Conservation (phyloP, 2,113 vertebrate genomes). For the Hydrolagus affinis region DNA sequence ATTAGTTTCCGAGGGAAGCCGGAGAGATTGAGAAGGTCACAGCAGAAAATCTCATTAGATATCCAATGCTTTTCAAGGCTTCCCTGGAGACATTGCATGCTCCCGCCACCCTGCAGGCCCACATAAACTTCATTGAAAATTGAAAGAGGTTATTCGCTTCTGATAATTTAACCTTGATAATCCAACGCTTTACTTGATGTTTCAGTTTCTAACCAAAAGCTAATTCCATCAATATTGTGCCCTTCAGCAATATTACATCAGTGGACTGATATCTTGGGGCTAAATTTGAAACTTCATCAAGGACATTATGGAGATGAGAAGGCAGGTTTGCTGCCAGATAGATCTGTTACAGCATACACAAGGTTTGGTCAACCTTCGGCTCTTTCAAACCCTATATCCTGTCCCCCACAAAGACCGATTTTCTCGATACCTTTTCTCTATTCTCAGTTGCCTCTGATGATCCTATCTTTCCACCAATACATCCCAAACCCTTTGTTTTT, state of each 20-base stretch:
- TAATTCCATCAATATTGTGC: neutral
- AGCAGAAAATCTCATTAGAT: no score
- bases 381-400: no score
- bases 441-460: no score
- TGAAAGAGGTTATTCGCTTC: neutral
- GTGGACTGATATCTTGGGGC: neutral
- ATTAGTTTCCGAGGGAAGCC: conserved; percentile 36
- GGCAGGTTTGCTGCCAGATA: neutral
- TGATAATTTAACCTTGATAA: neutral
- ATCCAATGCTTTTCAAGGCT: neutral
- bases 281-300: neutral
- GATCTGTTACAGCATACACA: neutral
- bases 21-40: no score
- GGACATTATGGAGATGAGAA: neutral
- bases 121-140: neutral
- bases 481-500: no score
- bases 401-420: no score
- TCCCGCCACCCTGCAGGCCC: neutral
- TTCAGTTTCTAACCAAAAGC: neutral
- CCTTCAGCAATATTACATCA: neutral
- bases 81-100: neutral
- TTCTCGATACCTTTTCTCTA: no score
- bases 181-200: no score
- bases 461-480: no score
- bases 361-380: no score